Base-by-base conservation (phyloP, 2,797 vertebrate genomes). In the Scyliorhinus canicula region DNA sequence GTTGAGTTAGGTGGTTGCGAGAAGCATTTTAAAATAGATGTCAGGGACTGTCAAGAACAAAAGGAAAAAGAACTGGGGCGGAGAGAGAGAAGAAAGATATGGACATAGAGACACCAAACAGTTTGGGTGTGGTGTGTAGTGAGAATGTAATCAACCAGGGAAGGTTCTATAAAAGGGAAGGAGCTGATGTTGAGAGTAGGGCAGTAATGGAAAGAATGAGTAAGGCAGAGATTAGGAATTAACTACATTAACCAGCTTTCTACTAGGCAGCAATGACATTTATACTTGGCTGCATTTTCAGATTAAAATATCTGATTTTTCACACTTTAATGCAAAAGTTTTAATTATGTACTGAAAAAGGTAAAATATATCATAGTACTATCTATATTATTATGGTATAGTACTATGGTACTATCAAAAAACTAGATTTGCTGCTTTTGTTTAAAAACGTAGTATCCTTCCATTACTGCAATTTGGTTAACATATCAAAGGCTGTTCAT, bases 401-500 rank as follows among this genome's bases (percentile, higher is more conserved):
- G n/a, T n/a, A n/a, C n/a, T n/a, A n/a, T n/a, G n/a, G n/a, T n/a
- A n/a, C n/a, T 26, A 50, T 35, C 63, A 4, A 2, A 93, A 74
- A 94, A 94, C 28, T 28, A n/a, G 47, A 67, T 52, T 71, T 52
- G 16, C 65, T 93, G 26, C 31, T 71, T 94, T 50, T 5, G 16
- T 60, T 94, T 65, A 65, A 91, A 79, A 24, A 82, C 44, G 44
- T 26, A 82, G 12, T 74, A 69, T 93, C 91, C 63, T 94, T 93
- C 14, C 67, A 74, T n/a, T 71, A 14, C 44, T 93, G 47, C 8
- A 67, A 71, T 93, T 50, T 93, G 67, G 40, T 93, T 44, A 74
- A 93, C 21, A 69, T 93, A 71, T 94, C 67, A 94, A 94, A 74
- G 47, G 67, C 47, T 69, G 47, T 55, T 52, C 65, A 94, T 69